Evolutionary conservation across 2,797 vertebrate genomes (phyloP), one percentile per base, ranked within the genome.

Genomic region (Malurus splendens): DNA sequence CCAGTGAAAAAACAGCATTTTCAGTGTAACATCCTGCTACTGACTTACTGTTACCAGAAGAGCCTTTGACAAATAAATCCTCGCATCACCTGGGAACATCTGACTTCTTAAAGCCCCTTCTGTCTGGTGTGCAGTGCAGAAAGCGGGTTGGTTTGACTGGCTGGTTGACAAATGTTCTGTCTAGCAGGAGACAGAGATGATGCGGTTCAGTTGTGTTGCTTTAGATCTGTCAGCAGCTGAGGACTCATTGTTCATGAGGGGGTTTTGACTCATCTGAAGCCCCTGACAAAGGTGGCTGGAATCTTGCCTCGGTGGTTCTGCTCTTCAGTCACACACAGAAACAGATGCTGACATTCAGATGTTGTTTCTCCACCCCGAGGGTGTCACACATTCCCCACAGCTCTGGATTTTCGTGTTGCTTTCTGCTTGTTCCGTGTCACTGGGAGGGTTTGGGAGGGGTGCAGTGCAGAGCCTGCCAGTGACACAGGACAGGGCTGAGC

Each of bases 221-320:
- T 95, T 89, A 92, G 70, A 91, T 95, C 94, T 93, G 90, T 94
- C 93, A 94, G 20, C 93, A 94, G 90, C 87, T 67, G 82, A 91
- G 82, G 85, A 87, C 66, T 91, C 85, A 81, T 73, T 95, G 93
- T 91, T 94, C 79, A 57, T 39, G 50, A 83, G 89, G 78, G 70
- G 52, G 9, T 89, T 93, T 92, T 91, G 87, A 93, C 82, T 95
- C 93, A 90, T 95, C 82, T 60, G 73, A 85, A 94, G 92, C 71
- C 87, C 87, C 80, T 90, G 87, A 92, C 88, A 90, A 61, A 89
- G 93, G 92, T 95, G 92, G 56, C 67, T 92, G 87, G 90, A 91
- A 90, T 93, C 85, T 78, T 90, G 89, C 82, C 77, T 60, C 10
- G 9, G 61, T 79, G 62, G 50, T 89, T 86, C 62, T 90, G 42